Conservation (phyloP, 2,797 vertebrate species). For the Lacerta agilis region DNA sequence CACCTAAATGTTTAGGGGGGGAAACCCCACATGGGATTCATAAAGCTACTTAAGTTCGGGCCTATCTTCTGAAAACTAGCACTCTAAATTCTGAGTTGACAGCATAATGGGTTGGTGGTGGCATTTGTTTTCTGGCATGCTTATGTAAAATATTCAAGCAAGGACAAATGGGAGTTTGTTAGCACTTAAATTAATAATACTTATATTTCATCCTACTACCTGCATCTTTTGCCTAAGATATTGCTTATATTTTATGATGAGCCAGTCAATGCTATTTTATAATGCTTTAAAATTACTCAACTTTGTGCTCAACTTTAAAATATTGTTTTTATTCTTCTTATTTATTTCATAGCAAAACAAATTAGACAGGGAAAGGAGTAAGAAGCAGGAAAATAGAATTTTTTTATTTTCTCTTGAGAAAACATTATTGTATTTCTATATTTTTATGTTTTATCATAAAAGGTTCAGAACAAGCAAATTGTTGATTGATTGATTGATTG, state of each 20-base stretch:
- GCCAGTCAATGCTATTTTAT: not conserved
- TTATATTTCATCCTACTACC: not conserved
- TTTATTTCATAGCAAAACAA: not conserved
- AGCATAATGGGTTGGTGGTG: not conserved
- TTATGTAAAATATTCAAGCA: not conserved
- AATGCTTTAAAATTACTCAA: not conserved
- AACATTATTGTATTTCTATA: not conserved
- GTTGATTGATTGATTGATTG: too few species aligned
- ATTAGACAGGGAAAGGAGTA: not conserved
- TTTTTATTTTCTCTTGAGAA: not conserved
- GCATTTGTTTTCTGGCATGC: not conserved
- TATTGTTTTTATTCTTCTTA: not conserved
- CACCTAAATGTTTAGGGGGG: slow-evolving; percentile 5
- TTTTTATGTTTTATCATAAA: not conserved
- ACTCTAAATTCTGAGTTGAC: not conserved
- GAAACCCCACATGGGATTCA: not conserved
- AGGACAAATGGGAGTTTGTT: not conserved
- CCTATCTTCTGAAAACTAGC: not conserved
- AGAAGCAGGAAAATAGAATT: not conserved
- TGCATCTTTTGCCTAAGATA: not conserved
- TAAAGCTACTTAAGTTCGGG: not conserved
- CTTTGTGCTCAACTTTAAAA: not conserved
- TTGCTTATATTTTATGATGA: not conserved
- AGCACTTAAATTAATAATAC: not conserved
- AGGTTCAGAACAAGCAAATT: not conserved